Evolutionary conservation across 2,797 vertebrate species (phyloP).

Genomic region (Chanos chanos): DNA sequence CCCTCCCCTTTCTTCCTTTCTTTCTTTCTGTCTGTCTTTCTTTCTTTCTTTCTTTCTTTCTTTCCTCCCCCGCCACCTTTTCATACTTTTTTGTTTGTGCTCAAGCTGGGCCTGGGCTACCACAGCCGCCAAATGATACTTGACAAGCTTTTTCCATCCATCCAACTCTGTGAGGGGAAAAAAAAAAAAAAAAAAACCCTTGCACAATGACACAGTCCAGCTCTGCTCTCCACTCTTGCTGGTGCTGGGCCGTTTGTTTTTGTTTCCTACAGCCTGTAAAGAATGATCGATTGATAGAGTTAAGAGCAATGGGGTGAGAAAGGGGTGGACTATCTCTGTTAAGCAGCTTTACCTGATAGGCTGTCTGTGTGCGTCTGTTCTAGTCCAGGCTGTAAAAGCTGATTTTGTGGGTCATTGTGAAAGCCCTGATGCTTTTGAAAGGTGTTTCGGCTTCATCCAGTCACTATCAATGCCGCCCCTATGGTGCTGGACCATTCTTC

Average conservation of each 20-base stretch:
- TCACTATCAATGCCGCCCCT: slow-evolving; percentile 64
- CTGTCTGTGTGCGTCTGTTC: slow-evolving; percentile 60
- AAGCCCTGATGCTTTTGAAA: slow-evolving; percentile 65
- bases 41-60: neutral
- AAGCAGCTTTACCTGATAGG: slow-evolving; percentile 66
- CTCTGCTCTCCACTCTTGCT: neutral
- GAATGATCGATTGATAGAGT: slow-evolving; percentile 68
- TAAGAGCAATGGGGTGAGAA: slow-evolving; percentile 54
- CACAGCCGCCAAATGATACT: neutral
- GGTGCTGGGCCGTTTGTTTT: slow-evolving; percentile 62
- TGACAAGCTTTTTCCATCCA: neutral
- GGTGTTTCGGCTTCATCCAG: slow-evolving; percentile 62
- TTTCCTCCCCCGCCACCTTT: neutral
- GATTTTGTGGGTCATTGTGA: slow-evolving; percentile 65
- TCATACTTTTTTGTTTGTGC: neutral
- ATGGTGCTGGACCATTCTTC: slow-evolving; percentile 54
- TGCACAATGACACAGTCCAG: neutral
- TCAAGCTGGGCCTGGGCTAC: neutral
- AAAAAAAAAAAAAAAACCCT: neutral
- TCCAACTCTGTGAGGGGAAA: neutral
- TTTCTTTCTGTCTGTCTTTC: neutral
- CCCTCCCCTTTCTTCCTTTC: neutral
- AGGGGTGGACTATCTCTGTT: slow-evolving; percentile 60
- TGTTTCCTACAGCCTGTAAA: slow-evolving; percentile 62
- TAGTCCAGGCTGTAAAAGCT: slow-evolving; percentile 65